phyloP scores from a whole-genome alignment of 1,140 invertebrate species.

The Alviniconcha marisindica region DNA sequence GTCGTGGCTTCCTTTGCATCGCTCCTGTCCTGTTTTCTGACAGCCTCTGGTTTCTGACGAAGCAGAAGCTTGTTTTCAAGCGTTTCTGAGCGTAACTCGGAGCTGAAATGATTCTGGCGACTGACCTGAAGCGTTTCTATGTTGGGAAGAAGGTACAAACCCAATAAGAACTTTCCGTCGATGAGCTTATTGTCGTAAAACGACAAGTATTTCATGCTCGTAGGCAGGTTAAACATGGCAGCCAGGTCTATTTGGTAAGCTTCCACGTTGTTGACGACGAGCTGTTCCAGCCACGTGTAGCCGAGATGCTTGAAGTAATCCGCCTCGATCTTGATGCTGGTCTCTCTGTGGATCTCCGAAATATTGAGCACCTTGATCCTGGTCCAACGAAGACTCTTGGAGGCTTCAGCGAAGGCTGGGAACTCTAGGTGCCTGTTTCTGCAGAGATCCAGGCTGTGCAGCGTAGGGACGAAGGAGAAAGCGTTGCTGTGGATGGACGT shows the following conservation, averaged over 20 bases:
- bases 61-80: too few species aligned
- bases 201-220: not conserved
- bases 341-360: not conserved
- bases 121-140: not conserved
- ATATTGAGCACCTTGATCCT: not conserved
- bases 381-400: not conserved
- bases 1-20: too few species aligned
- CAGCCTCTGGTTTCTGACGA: too few species aligned
- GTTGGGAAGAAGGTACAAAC: not conserved
- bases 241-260: not conserved
- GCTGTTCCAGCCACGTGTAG: not conserved
- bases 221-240: not conserved
- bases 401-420: not conserved
- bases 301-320: not conserved
- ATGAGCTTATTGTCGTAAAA: not conserved
- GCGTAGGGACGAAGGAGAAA: not conserved
- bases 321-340: not conserved
- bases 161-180: not conserved
- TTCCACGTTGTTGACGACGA: not conserved
- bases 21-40: too few species aligned
- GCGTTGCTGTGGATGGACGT: not conserved
- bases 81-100: too few species aligned
- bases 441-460: not conserved
- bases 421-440: not conserved
- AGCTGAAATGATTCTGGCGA: not conserved